Conservation (phyloP, 2,888 invertebrate genomes). For the Magallana nippona region DNA sequence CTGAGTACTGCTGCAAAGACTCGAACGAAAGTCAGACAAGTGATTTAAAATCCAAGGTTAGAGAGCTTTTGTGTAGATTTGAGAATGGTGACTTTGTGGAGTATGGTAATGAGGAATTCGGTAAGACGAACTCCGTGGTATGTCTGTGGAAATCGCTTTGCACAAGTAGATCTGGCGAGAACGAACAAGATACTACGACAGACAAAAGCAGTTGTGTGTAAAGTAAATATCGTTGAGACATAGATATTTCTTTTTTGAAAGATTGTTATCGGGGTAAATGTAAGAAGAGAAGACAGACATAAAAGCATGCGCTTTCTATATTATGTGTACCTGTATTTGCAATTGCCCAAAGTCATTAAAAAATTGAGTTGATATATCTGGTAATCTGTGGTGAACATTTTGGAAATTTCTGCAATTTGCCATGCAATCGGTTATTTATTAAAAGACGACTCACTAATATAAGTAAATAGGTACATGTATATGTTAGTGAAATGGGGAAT, state of each 20-base stretch:
- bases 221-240: neutral
- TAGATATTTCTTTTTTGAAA: neutral
- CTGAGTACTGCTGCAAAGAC: neutral
- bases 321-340: too few relatives aligned
- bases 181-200: neutral
- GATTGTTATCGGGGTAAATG: too few relatives aligned
- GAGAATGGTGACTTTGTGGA: neutral
- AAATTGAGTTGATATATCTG: too few relatives aligned
- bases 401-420: too few relatives aligned
- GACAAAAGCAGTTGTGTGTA: neutral
- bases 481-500: neutral
- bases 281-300: too few relatives aligned
- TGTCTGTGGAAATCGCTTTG: neutral
- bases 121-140: neutral
- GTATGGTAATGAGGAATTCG: neutral
- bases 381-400: too few relatives aligned
- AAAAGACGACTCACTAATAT: too few relatives aligned
- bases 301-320: too few relatives aligned
- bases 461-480: too few relatives aligned
- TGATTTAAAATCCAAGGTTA: slow-evolving; percentile 7
- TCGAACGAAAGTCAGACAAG: neutral
- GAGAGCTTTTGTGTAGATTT: neutral
- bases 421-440: too few relatives aligned
- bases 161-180: neutral
- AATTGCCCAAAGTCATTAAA: too few relatives aligned